Evolutionary conservation across 2,113 vertebrate species (phyloP).

Genomic region (Tamias sibiricus): DNA sequence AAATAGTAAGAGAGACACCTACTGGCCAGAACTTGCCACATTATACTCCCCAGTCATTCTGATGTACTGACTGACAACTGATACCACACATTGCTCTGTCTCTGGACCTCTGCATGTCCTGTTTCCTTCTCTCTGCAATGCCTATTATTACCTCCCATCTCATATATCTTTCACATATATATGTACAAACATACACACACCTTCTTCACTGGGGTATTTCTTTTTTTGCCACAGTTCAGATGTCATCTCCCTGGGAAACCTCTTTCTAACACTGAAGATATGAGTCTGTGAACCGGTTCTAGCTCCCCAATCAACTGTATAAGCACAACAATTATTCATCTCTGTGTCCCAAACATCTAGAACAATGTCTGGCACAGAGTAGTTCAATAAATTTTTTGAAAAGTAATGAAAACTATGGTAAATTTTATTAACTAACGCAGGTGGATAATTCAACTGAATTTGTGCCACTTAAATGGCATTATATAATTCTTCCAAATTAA

Average conservation of each 20-base stretch:
- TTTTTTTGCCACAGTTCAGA: background rate
- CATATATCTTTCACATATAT: background rate
- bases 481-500: background rate
- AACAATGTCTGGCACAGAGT: background rate
- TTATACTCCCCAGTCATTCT: no score
- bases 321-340: background rate
- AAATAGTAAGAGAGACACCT: slow-evolving; percentile 64
- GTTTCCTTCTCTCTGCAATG: background rate
- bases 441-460: background rate
- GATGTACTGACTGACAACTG: background rate
- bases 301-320: background rate
- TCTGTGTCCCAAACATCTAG: background rate
- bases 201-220: background rate
- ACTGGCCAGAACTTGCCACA: slow-evolving; percentile 22
- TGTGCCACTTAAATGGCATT: background rate
- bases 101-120: background rate
- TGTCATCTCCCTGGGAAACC: background rate
- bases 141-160: background rate
- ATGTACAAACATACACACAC: background rate
- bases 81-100: no score
- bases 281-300: background rate
- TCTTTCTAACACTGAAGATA: background rate
- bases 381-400: slow-evolving; percentile 44
- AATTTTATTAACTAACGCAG: slow-evolving; percentile 30
- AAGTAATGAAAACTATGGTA: background rate